These are phyloP conservation scores for Pristiophorus japonicus DNA, from an alignment of 2,113 vertebrate species.

Conservation along the genomic window DNA sequence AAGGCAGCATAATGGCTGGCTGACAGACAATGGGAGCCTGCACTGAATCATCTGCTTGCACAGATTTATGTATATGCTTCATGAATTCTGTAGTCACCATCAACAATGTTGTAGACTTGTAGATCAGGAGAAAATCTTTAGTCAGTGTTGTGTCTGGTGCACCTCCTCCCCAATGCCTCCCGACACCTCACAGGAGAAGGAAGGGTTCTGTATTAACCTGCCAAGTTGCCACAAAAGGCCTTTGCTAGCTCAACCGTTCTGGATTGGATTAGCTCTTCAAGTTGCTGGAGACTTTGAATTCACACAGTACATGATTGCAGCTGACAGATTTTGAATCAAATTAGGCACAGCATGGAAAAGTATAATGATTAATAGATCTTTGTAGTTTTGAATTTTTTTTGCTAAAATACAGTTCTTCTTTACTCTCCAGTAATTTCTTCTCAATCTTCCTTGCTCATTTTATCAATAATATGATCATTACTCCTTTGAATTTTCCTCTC, in stretches of 20 bases:
- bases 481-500: neutral
- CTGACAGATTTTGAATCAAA: slow-evolving; percentile 4
- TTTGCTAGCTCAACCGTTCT: neutral
- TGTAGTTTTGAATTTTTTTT: neutral
- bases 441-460: neutral
- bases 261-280: neutral
- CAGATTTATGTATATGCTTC: neutral
- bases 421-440: neutral
- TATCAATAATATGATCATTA: neutral
- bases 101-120: neutral
- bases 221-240: neutral
- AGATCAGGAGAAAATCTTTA: neutral
- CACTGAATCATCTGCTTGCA: neutral
- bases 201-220: neutral
- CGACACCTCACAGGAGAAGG: neutral
- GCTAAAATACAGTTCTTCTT: neutral
- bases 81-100: neutral
- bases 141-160: neutral
- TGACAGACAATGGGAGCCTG: no score
- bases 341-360: neutral
- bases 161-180: neutral
- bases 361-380: neutral
- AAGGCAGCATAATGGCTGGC: neutral
- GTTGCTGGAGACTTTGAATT: neutral
- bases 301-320: neutral